phyloP scores from a whole-genome alignment of 2,888 invertebrate genomes.

The Platerodrilus igneus region DNA sequence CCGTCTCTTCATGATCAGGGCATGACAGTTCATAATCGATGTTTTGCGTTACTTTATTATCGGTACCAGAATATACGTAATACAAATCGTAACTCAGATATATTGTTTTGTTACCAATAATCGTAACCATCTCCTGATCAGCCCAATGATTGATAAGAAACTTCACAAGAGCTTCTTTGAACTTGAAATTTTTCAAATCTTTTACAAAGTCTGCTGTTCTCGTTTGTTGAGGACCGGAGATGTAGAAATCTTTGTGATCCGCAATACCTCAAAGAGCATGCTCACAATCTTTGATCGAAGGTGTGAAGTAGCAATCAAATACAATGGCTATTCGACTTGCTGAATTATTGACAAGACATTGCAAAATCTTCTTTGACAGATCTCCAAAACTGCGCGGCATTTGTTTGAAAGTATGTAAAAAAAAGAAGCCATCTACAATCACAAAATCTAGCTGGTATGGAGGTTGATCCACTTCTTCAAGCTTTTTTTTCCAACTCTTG shows the following conservation, averaged over 20 bases:
- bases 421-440: no score
- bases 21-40: slow-evolving; percentile 17
- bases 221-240: slow-evolving; percentile 21
- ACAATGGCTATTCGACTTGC: slow-evolving; percentile 21
- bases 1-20: slow-evolving; percentile 30
- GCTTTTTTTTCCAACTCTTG: slow-evolving; percentile 25
- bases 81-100: slow-evolving; percentile 25
- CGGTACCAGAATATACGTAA: slow-evolving; percentile 18
- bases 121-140: slow-evolving; percentile 27
- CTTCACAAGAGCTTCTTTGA: slow-evolving; percentile 30
- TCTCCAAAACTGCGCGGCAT: slow-evolving; percentile 27
- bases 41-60: slow-evolving; percentile 18
- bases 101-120: slow-evolving; percentile 31
- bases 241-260: slow-evolving; percentile 20
- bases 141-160: slow-evolving; percentile 34
- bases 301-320: slow-evolving; percentile 29
- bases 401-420: no score
- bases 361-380: slow-evolving; percentile 30
- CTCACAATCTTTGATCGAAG: slow-evolving; percentile 31
- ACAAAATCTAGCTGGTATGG: slow-evolving; percentile 23
- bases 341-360: slow-evolving; percentile 22
- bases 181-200: slow-evolving; percentile 22
- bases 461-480: slow-evolving; percentile 24
- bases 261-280: slow-evolving; percentile 23
- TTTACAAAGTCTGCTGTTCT: slow-evolving; percentile 20